These are phyloP conservation scores for Chloroclystis v-ata DNA, from an alignment of 2,888 invertebrate genomes.

Conservation along the genomic window DNA sequence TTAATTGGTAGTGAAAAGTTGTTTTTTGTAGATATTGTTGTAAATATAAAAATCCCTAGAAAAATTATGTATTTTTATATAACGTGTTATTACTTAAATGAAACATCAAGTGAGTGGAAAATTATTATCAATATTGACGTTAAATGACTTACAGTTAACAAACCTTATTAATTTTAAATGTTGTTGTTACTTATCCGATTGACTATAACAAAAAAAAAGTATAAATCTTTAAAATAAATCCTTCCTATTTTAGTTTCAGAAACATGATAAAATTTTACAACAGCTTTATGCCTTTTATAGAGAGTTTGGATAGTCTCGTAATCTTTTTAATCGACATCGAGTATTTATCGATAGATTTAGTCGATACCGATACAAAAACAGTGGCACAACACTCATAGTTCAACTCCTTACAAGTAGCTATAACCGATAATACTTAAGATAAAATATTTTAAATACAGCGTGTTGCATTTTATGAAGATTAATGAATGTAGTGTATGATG, in stretches of 20 bases:
- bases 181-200: too few relatives aligned
- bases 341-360: conserved; percentile 31
- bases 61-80: too few relatives aligned
- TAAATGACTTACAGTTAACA: too few relatives aligned
- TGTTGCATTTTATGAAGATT: conserved; percentile 16
- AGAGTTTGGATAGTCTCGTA: conserved; percentile 35
- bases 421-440: conserved; percentile 50
- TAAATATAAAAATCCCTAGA: too few relatives aligned
- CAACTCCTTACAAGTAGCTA: conserved; percentile 36
- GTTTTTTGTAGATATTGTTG: too few relatives aligned
- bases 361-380: conserved; percentile 48
- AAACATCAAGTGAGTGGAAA: too few relatives aligned
- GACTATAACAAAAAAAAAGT: background rate
- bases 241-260: conserved; percentile 13
- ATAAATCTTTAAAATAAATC: background rate
- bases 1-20: too few relatives aligned
- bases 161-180: too few relatives aligned
- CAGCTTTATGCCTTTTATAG: conserved; percentile 34
- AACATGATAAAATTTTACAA: conserved; percentile 40
- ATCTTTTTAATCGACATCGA: conserved; percentile 31
- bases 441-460: conserved; percentile 62
- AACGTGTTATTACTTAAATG: too few relatives aligned
- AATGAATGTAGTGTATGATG: too few relatives aligned
- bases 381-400: conserved; percentile 49
- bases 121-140: too few relatives aligned